Evolutionary conservation across 1,140 invertebrate genomes (phyloP).

Genomic region (Holotrichia oblita): DNA sequence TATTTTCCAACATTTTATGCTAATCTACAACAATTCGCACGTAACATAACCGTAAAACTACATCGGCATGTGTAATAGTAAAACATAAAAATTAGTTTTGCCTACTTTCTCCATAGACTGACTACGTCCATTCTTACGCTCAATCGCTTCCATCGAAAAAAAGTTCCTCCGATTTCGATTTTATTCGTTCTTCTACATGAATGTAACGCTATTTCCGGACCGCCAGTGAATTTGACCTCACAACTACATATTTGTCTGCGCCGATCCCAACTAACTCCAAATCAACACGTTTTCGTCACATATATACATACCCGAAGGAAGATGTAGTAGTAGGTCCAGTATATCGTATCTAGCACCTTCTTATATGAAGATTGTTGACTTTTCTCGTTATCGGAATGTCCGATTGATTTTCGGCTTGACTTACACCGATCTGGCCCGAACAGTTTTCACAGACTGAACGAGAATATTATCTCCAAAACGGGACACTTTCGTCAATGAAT

Average conservation of each 20-base stretch:
- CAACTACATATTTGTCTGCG: not conserved
- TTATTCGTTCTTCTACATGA: not conserved
- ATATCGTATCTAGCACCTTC: not conserved
- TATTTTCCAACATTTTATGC: too few relatives aligned
- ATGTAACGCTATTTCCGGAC: not conserved
- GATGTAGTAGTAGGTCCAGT: not conserved
- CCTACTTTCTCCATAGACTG: not conserved
- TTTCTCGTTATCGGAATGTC: constrained; percentile 8
- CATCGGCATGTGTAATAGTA: too few relatives aligned
- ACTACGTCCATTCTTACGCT: not conserved
- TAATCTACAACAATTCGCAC: too few relatives aligned
- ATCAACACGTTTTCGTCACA: not conserved
- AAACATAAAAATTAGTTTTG: not conserved
- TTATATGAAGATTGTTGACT: not conserved
- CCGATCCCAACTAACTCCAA: not conserved
- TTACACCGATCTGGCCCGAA: not conserved
- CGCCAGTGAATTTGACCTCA: constrained; percentile 1
- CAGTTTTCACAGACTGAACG: not conserved
- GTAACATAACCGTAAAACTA: too few relatives aligned
- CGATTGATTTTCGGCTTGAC: not conserved
- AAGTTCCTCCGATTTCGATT: not conserved
- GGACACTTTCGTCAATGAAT: not conserved
- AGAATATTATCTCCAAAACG: not conserved
- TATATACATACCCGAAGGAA: not conserved
- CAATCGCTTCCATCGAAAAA: not conserved